Base-by-base conservation (phyloP, 2,888 invertebrate genomes). In the Pantelozetes paolii region DNA sequence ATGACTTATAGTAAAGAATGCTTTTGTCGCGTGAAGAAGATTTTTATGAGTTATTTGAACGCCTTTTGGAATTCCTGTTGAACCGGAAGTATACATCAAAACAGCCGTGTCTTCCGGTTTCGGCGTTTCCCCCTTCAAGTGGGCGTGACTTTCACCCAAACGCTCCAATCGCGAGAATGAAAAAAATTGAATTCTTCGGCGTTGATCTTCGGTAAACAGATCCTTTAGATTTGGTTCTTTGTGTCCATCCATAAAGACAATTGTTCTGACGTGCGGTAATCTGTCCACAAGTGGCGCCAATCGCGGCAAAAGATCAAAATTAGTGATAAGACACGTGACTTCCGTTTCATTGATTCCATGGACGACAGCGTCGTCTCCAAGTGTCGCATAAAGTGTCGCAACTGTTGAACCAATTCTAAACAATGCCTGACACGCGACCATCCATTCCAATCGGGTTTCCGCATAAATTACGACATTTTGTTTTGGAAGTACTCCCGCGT, bases 81-180 rank as follows among this genome's bases (percentile, higher is more conserved):
- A 96, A 6, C 98, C 98, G 79, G 94, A 95, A 2, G 98, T 99
- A 85, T 98, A 99, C 98, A 99, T 99, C 57, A 99, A 90, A 80
- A 99, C 62, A 69, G 98, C 98, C 5, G 90, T 88, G 82, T 98
- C 97, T 18, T 87, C 84, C 8, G 88, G 83, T 8, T 83, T 83
- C 1, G 94, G 92, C 9, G 87, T 85, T 20, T 77, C 76, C n/a
- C 77, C 71, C 20, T 74, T 71, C 13, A 64, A 15, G 6, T 32
- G 11, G 5, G n/a, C 5, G 64, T 32, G 32, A 11, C 13, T 8
- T 36, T 11, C 11, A 11, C 94, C 84, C 82, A 92, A 92, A 84
- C 93, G 92, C 82, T 93, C 93, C 89, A 94, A 90, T 74, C 89
- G 36, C 0, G 77, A 71, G 69, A 79, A 76, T 6, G 77, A 73